Conservation (phyloP, 2,888 invertebrate genomes). For the Ormyrus rosae region DNA sequence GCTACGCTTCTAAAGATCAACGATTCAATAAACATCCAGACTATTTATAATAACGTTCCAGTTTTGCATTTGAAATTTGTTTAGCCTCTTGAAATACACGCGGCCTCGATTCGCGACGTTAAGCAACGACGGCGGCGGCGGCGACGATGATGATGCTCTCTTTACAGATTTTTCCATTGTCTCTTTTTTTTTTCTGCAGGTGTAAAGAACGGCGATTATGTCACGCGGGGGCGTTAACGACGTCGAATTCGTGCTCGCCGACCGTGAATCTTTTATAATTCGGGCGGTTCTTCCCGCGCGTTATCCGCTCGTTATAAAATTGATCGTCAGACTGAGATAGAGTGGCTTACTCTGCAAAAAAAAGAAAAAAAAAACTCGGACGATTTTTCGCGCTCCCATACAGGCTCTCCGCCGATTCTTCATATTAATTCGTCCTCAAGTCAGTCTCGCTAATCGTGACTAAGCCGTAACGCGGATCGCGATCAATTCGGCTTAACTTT, state of each 20-base stretch:
- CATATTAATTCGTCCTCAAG: no score
- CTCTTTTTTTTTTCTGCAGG: slow-evolving; percentile 1
- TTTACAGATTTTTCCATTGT: slow-evolving; percentile 36
- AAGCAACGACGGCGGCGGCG: slow-evolving; percentile 19
- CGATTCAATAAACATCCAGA: not conserved
- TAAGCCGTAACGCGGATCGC: no score
- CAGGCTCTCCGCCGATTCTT: no score
- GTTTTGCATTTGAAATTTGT: slow-evolving; percentile 35
- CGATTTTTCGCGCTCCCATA: not conserved
- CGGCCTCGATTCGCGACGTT: slow-evolving; percentile 45
- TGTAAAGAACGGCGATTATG: slow-evolving; percentile 19
- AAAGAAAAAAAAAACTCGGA: no score
- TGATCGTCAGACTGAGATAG: no score
- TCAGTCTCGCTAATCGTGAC: no score
- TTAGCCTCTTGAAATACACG: slow-evolving; percentile 26
- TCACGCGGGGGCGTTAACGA: slow-evolving; percentile 9
- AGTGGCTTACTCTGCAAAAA: no score
- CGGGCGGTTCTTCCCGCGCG: not conserved
- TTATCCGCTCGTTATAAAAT: not conserved
- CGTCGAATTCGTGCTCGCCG: slow-evolving; percentile 19
- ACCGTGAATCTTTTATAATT: slow-evolving; percentile 9
- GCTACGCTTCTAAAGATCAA: no score
- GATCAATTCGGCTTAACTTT: no score
- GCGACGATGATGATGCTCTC: slow-evolving; percentile 31
- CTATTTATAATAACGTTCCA: slow-evolving; percentile 39